Base-by-base conservation (phyloP, 1,140 invertebrate genomes). In the Hylaeus volcanicus region DNA sequence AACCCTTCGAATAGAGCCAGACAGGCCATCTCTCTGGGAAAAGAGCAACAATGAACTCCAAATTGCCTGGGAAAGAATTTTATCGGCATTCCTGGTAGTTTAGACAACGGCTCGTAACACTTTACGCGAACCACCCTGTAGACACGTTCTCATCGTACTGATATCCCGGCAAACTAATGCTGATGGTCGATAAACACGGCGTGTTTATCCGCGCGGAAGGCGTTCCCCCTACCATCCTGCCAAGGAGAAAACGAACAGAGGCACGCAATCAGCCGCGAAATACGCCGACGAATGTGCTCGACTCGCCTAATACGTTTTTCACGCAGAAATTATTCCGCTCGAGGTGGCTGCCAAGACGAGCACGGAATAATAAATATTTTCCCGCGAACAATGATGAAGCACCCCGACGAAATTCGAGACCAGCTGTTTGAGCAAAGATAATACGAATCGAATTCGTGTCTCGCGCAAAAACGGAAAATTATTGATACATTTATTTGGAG, bases 181-280 rank as follows among this genome's bases (percentile, higher is more conserved):
- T 12, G 65, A 51, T 37, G 65, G 26, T 51, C 45, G 65, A 68
- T 68, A 68, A 68, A 68, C 45, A 68, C 65, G 65, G n/a, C 45
- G 45, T 45, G 65, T 68, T 68, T 53, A 68, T 51, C 65, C 65
- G 65, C 45, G 45, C 5, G 45, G 65, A 68, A 68, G 65, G n/a
- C 8, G n/a, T 68, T n/a, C 65, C 53, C 53, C 65, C 45, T 39
- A 45, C 6, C 2, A 1, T 45, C 65, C 8, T 8, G 45, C 2
- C 14, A 41, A 37, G 43, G 45, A 66, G 9, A 51, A 48, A 68
- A n/a, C 45, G 65, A 51, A 68, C 65, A 68, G 53, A 68, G 65
- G n/a, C 65, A 68, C 11, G 65, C 15, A 68, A 68, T 68, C 65
- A 68, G 26, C 45, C 43, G 45, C 4, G 65, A 68, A 68, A 68